Conservation (phyloP, 2,797 vertebrate species). For the Mallotus villosus region DNA sequence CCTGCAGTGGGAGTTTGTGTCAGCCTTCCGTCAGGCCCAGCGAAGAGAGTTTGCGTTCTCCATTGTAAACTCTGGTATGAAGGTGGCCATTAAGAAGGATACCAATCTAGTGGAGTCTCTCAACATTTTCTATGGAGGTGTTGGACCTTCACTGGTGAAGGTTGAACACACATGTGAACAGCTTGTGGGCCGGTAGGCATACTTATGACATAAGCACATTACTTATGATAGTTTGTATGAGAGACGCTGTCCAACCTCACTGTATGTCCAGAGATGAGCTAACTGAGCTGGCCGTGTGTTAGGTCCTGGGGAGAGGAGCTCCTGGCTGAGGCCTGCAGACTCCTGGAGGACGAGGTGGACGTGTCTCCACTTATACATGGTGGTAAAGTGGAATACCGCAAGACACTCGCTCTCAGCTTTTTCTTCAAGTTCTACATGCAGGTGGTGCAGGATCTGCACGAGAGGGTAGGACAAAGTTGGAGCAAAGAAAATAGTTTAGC, state of each 20-base stretch:
- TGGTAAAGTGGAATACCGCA: conserved; percentile 71
- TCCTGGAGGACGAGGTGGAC: conserved; percentile 69
- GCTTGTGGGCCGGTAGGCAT: conserved; percentile 67
- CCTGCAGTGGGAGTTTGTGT: conserved; percentile 74
- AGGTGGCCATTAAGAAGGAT: conserved; percentile 67
- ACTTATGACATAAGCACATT: neutral
- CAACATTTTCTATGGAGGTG: conserved; percentile 74
- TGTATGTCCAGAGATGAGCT: too few species aligned
- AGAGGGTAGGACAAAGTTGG: conserved; percentile 29
- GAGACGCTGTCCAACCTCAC: neutral
- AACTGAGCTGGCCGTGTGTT: conserved; percentile 1
- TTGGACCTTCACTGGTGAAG: conserved; percentile 51
- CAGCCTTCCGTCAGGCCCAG: conserved; percentile 77
- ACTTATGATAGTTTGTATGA: neutral
- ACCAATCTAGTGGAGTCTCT: conserved; percentile 68
- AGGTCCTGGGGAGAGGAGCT: conserved; percentile 76
- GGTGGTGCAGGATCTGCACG: conserved; percentile 65
- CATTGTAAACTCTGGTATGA: conserved; percentile 72
- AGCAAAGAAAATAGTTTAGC: neutral
- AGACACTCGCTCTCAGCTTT: conserved; percentile 77
- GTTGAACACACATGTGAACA: conserved; percentile 58
- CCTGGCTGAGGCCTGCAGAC: conserved; percentile 70
- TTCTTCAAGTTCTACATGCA: conserved; percentile 82
- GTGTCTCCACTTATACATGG: conserved; percentile 54
- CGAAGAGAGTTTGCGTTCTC: conserved; percentile 76